These are phyloP conservation scores for Cancer borealis DNA, from an alignment of 2,888 invertebrate species.

Conservation along the genomic window DNA sequence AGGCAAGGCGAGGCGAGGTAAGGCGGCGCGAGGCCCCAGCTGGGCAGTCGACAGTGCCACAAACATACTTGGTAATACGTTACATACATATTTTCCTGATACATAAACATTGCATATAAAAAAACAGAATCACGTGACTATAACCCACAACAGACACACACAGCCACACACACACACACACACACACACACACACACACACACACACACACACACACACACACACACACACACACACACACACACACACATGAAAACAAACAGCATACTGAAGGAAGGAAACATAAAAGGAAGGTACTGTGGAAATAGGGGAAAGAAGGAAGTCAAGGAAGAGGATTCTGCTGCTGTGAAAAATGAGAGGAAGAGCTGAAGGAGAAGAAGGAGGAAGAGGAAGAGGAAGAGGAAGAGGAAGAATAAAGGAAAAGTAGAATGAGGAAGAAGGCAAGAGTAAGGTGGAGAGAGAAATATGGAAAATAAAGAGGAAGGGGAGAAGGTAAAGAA, in stretches of 20 bases:
- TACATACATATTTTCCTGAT: not conserved
- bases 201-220: not conserved
- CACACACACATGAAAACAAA: not conserved
- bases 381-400: not conserved
- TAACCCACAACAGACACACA: slow-evolving; percentile 1
- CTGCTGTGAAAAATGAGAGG: not conserved
- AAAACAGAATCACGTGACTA: not conserved
- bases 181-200: not conserved
- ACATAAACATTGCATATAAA: not conserved
- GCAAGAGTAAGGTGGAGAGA: not conserved
- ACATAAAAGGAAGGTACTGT: slow-evolving; percentile 11
- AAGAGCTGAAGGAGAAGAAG: not conserved
- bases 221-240: not conserved
- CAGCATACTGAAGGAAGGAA: slow-evolving; percentile 12
- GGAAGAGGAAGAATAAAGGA: not conserved
- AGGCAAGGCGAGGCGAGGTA: not conserved
- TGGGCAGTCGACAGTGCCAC: not conserved
- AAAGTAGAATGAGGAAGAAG: not conserved
- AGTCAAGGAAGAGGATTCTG: not conserved
- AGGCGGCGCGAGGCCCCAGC: not conserved
- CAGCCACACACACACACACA: slow-evolving; percentile 11
- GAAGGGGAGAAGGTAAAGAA: not conserved
- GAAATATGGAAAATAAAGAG: not conserved
- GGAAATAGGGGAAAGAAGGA: slow-evolving; percentile 11
- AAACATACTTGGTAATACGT: not conserved